These are phyloP conservation scores for Meta bourneti DNA, from an alignment of 2,888 invertebrate species.

Conservation along the genomic window DNA sequence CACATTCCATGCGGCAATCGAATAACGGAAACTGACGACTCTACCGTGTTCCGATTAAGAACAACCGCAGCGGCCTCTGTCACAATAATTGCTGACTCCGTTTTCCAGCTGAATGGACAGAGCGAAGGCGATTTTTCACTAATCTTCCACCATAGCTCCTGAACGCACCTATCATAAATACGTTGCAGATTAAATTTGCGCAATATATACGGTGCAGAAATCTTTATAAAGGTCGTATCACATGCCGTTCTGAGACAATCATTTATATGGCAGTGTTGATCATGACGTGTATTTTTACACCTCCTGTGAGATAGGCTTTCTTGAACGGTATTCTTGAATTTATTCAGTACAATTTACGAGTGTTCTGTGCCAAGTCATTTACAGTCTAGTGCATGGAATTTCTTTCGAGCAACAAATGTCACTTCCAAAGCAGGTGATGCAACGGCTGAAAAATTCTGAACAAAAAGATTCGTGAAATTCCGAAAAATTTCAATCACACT, in stretches of 20 bases:
- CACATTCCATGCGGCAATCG: not conserved
- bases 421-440: no score
- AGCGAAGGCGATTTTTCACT: constrained; percentile 24
- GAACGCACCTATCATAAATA: constrained; percentile 28
- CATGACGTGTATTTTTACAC: not conserved
- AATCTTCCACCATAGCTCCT: constrained; percentile 8
- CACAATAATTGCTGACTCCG: not conserved
- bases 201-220: constrained; percentile 4
- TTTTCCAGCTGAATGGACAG: constrained; percentile 46
- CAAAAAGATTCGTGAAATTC: no score
- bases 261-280: constrained; percentile 17
- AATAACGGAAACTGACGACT: not conserved
- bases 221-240: constrained; percentile 4
- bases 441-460: no score
- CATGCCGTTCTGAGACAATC: not conserved
- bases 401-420: no score
- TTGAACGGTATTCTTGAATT: no score
- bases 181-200: constrained; percentile 30
- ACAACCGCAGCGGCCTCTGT: constrained; percentile 10
- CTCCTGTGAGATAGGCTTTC: not conserved
- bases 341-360: no score
- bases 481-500: no score
- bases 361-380: no score
- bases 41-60: not conserved
- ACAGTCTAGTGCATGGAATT: no score